These are phyloP conservation scores for Candidula unifasciata DNA, from an alignment of 2,888 invertebrate genomes.

Conservation along the genomic window DNA sequence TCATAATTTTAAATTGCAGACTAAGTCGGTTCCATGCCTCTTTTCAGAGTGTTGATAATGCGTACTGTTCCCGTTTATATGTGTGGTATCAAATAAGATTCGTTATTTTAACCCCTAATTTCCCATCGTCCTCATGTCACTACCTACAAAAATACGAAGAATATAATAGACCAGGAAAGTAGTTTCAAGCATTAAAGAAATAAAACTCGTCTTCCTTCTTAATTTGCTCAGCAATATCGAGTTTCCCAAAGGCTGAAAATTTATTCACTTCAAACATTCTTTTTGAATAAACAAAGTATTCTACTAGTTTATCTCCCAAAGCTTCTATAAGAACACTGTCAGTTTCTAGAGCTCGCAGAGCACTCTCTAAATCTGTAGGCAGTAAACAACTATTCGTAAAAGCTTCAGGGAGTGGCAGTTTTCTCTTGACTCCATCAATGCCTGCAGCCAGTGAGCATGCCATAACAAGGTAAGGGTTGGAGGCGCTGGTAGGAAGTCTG, in stretches of 20 bases:
- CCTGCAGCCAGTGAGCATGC: constrained; percentile 49
- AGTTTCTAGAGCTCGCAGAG: constrained; percentile 41
- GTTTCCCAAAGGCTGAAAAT: constrained; percentile 1
- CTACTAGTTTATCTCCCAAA: constrained; percentile 44
- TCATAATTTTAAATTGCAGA: too few relatives aligned
- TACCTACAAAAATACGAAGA: too few relatives aligned
- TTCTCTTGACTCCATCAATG: constrained; percentile 51
- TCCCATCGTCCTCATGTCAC: too few relatives aligned
- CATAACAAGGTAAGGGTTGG: constrained; percentile 49
- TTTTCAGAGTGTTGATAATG: too few relatives aligned
- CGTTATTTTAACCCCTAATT: too few relatives aligned
- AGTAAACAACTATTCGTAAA: background rate
- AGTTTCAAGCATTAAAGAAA: constrained; percentile 26
- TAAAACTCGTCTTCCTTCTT: constrained; percentile 36
- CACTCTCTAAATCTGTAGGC: constrained; percentile 38
- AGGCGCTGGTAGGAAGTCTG: constrained; percentile 48
- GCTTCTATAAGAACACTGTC: constrained; percentile 44
- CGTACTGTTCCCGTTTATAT: too few relatives aligned
- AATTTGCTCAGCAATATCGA: background rate
- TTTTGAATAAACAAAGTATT: constrained; percentile 42
- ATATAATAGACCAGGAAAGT: too few relatives aligned
- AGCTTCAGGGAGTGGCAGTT: constrained; percentile 22
- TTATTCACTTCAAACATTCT: constrained; percentile 38
- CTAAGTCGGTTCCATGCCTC: too few relatives aligned
- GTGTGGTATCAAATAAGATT: too few relatives aligned